Conservation (phyloP, 2,797 vertebrate genomes). For the Chelon auratus region DNA sequence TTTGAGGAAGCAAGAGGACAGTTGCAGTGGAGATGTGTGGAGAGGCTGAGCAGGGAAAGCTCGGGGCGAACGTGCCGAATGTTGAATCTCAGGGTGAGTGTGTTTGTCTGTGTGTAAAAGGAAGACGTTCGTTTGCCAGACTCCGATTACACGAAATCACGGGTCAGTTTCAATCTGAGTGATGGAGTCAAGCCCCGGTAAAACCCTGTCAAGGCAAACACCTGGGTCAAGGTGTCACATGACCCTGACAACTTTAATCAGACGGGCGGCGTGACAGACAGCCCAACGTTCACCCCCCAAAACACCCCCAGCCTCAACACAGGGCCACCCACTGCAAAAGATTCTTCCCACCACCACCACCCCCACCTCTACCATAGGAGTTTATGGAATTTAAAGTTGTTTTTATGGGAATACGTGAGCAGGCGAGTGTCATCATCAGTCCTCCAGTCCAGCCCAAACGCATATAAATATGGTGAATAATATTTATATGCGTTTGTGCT, state of each 20-base stretch:
- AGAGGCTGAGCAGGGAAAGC: too few species aligned
- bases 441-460: too few species aligned
- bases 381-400: background rate
- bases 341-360: background rate
- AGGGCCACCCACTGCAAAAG: constrained; percentile 43
- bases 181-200: constrained; percentile 33
- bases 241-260: constrained; percentile 59
- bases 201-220: constrained; percentile 39
- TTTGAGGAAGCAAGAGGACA: too few species aligned
- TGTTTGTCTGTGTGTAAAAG: constrained; percentile 18
- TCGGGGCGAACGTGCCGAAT: too few species aligned
- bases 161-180: constrained; percentile 42
- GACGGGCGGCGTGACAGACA: constrained; percentile 18
- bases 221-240: constrained; percentile 49
- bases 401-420: background rate
- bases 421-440: too few species aligned
- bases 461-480: too few species aligned
- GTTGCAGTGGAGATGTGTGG: too few species aligned
- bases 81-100: background rate
- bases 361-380: background rate
- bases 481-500: too few species aligned
- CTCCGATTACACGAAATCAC: constrained; percentile 33
- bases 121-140: constrained; percentile 10
- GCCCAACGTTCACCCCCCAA: background rate
- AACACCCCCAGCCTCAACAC: constrained; percentile 21